Evolutionary conservation across 2,797 vertebrate genomes (phyloP).

Genomic region (Tadarida brasiliensis): DNA sequence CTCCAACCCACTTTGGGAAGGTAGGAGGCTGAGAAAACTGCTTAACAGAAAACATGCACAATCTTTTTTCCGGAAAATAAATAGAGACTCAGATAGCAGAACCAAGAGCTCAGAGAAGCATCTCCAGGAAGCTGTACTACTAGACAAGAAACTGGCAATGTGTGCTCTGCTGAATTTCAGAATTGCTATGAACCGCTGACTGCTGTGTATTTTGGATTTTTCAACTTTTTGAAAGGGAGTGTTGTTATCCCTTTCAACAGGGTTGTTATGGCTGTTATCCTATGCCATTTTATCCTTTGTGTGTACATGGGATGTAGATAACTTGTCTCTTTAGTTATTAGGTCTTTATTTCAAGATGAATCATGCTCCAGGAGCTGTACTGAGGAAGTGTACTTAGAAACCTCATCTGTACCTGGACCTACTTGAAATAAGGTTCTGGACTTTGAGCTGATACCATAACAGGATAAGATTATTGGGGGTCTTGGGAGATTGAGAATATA

Average conservation of each 20-base stretch:
- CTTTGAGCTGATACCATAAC: not conserved
- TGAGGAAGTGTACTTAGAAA: not conserved
- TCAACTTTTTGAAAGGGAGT: not conserved
- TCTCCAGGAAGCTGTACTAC: not conserved
- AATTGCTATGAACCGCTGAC: not conserved
- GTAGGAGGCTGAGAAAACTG: not conserved
- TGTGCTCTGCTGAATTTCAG: not conserved
- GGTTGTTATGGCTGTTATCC: not conserved
- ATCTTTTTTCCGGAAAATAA: not conserved
- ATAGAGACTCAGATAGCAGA: not conserved
- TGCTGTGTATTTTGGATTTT: not conserved
- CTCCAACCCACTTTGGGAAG: not conserved
- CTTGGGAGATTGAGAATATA: not conserved
- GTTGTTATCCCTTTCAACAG: too few species aligned
- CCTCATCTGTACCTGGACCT: not conserved
- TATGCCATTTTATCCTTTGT: not conserved
- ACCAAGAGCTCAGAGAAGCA: not conserved
- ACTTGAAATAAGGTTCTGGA: not conserved
- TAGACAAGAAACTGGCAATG: not conserved
- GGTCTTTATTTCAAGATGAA: conserved; percentile 17
- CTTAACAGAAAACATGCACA: not conserved
- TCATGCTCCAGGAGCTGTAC: not conserved
- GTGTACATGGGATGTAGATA: not conserved
- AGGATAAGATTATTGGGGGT: not conserved
- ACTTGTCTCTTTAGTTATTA: not conserved